Evolutionary conservation across 2,888 invertebrate genomes (phyloP).

Genomic region (Drosophila borborema): DNA sequence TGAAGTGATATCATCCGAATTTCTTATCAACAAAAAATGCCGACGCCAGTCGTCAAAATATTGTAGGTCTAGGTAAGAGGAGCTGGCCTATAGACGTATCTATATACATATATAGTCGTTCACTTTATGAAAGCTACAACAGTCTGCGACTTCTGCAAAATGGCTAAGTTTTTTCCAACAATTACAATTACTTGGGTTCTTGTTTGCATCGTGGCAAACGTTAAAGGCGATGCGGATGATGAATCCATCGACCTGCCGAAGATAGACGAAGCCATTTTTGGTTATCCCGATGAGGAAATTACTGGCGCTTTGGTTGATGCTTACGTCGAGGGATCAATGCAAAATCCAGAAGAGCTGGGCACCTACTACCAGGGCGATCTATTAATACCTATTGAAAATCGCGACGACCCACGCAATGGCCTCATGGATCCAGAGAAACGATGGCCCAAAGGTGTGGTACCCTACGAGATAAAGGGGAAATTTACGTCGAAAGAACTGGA

Average conservation of each 20-base stretch:
- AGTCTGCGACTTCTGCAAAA: constrained; percentile 36
- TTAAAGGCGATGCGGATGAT: constrained; percentile 20
- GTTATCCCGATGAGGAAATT: constrained; percentile 85
- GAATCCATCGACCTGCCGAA: constrained; percentile 61
- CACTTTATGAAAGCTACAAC: constrained; percentile 16
- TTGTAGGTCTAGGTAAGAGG: constrained; percentile 60
- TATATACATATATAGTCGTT: constrained; percentile 28
- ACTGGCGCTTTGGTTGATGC: constrained; percentile 61
- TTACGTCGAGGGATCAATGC: constrained; percentile 49
- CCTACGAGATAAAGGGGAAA: constrained; percentile 88
- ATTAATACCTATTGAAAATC: constrained; percentile 86
- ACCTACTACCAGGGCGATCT: constrained; percentile 93
- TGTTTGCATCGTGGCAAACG: background rate
- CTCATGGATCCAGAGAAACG: constrained; percentile 86
- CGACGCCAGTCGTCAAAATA: constrained; percentile 45
- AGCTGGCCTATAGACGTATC: constrained; percentile 16
- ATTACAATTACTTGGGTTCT: constrained; percentile 23
- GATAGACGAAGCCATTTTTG: constrained; percentile 82
- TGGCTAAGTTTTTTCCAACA: constrained; percentile 40
- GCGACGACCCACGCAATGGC: constrained; percentile 86
- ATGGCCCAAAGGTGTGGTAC: constrained; percentile 90
- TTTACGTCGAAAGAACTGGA: constrained; percentile 87
- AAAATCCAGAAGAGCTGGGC: constrained; percentile 92
- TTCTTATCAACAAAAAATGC: constrained; percentile 49
- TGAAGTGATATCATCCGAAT: constrained; percentile 38